Percentiles rank a stretch among this genome's conserved stretches.
These are phyloP conservation scores for Meteorus colon DNA, from an alignment of 2,888 invertebrate genomes.

Conservation along the genomic window DNA sequence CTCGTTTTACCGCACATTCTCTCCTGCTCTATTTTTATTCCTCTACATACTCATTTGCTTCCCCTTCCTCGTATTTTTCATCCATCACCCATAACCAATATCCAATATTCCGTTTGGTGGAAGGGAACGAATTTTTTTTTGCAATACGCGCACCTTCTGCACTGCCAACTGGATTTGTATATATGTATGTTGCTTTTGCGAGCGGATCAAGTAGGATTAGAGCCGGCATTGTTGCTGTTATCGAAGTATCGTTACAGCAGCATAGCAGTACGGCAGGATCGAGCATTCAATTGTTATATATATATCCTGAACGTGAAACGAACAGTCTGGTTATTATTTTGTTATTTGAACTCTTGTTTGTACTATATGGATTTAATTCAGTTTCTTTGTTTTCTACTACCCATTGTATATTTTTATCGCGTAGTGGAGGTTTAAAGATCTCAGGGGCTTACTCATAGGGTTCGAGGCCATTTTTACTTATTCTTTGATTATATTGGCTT, in stretches of 20 bases:
- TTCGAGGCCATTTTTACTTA: no score
- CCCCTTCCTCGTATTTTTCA: conserved; percentile 39
- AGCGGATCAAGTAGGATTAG: conserved; percentile 34
- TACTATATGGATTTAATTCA: neutral
- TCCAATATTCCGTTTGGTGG: conserved; percentile 53
- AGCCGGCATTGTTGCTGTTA: conserved; percentile 33
- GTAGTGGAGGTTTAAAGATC: no score
- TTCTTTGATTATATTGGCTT: no score
- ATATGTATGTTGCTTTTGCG: conserved; percentile 33
- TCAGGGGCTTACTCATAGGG: no score
- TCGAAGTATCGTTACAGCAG: conserved; percentile 29
- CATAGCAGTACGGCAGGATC: conserved; percentile 12
- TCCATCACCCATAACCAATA: conserved; percentile 59
- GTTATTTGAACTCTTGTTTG: neutral
- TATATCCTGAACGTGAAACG: conserved; percentile 24
- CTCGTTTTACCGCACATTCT: conserved; percentile 36
- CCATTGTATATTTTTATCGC: no score
- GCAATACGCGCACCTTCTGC: conserved; percentile 64
- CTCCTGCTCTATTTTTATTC: conserved; percentile 31
- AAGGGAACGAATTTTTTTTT: conserved; percentile 55
- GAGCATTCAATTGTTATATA: conserved; percentile 14
- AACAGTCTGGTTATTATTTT: conserved; percentile 19
- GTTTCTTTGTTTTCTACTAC: neutral
- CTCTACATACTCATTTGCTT: conserved; percentile 30
- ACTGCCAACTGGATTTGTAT: conserved; percentile 33